These are phyloP conservation scores for Linnaemya tessellans DNA, from an alignment of 2,888 invertebrate genomes.

Conservation along the genomic window DNA sequence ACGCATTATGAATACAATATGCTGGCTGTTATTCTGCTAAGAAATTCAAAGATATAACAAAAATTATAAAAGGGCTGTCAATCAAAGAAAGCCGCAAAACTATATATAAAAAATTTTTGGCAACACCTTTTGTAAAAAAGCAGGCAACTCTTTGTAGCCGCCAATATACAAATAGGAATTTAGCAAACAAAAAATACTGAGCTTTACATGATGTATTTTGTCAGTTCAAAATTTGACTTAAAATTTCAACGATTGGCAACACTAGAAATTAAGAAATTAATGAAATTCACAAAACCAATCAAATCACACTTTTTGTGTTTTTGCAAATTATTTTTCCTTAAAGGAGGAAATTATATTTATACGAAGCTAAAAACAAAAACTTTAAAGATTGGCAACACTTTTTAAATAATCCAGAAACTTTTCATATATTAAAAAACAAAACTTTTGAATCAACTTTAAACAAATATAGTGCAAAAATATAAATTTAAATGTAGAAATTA, in stretches of 20 bases:
- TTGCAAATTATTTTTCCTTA: too few relatives aligned
- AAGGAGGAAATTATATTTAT: too few relatives aligned
- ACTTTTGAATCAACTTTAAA: neutral
- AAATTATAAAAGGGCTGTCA: neutral
- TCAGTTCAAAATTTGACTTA: too few relatives aligned
- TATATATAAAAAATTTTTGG: neutral
- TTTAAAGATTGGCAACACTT: neutral
- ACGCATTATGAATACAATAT: constrained; percentile 38
- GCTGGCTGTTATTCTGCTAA: neutral
- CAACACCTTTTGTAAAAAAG: neutral
- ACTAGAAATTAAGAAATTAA: too few relatives aligned
- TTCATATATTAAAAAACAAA: neutral
- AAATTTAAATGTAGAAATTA: neutral
- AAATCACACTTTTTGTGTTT: too few relatives aligned
- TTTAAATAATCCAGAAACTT: neutral
- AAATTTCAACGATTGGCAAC: too few relatives aligned
- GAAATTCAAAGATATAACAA: neutral
- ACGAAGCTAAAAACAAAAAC: too few relatives aligned
- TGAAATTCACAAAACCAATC: too few relatives aligned
- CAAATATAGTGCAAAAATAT: neutral
- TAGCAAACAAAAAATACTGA: neutral
- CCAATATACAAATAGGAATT: neutral
- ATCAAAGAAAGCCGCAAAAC: neutral
- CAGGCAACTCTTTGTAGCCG: neutral
- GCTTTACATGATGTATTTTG: too few relatives aligned